A percentile compares a stretch with the other conserved stretches of the same genome.
Evolutionary conservation across 92 coral and sea anemone species (phyloP).

Genomic region (Pocillopora meandrina): DNA sequence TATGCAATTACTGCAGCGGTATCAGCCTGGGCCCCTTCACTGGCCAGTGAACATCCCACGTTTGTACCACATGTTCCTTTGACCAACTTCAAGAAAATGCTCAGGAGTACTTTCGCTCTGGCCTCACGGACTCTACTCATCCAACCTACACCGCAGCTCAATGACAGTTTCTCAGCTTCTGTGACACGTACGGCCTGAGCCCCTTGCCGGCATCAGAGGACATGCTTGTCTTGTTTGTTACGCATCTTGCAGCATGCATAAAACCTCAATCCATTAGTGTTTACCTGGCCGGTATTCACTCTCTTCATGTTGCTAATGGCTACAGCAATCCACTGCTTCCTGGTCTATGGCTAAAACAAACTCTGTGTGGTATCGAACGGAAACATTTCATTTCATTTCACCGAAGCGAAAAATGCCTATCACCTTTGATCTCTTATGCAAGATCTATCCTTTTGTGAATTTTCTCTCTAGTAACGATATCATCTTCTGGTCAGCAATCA

Average conservation of each 20-base stretch:
- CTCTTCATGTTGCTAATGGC: slow-evolving; percentile 18
- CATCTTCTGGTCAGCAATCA: slow-evolving; percentile 10
- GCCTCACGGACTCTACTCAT: neutral
- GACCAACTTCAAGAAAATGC: slow-evolving; percentile 3
- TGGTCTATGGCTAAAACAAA: slow-evolving; percentile 4
- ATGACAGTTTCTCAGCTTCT: slow-evolving; percentile 17
- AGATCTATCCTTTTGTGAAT: neutral
- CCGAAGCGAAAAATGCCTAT: neutral
- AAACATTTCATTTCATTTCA: slow-evolving; percentile 1
- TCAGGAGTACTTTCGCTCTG: neutral
- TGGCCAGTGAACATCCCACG: neutral
- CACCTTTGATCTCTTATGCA: neutral
- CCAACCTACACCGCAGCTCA: slow-evolving; percentile 3
- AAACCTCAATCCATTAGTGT: slow-evolving; percentile 18
- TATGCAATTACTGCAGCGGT: too few relatives aligned
- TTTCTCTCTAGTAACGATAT: neutral
- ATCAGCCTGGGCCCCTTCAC: too few relatives aligned
- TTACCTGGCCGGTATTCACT: slow-evolving; percentile 16
- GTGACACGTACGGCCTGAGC: neutral
- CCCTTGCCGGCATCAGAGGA: slow-evolving; percentile 23
- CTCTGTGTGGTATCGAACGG: slow-evolving; percentile 4
- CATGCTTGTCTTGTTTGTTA: slow-evolving; percentile 1
- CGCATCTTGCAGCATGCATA: neutral
- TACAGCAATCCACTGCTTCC: neutral
- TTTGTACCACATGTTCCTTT: neutral